Conservation (phyloP, 2,888 invertebrate genomes). For the Cremastobaeus sp. region DNA sequence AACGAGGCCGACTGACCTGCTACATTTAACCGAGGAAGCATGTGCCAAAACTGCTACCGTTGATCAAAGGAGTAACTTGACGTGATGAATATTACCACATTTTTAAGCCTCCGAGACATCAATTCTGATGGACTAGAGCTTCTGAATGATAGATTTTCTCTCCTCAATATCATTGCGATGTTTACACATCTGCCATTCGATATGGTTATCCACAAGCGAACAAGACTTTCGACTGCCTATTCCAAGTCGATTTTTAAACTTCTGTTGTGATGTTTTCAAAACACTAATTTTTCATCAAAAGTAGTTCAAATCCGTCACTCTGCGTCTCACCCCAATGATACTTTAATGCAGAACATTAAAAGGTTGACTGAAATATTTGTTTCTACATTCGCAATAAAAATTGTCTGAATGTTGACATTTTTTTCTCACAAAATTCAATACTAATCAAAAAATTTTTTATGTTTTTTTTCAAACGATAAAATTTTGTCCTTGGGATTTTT, state of each 20-base stretch:
- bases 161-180: conserved; percentile 30
- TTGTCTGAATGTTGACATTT: no score
- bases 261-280: conserved; percentile 28
- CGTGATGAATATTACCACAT: conserved; percentile 53
- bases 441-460: no score
- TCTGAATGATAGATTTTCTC: conserved; percentile 26
- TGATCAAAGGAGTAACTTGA: conserved; percentile 53
- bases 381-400: no score
- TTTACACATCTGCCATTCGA: conserved; percentile 51
- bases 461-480: no score
- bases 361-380: no score
- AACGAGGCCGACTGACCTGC: conserved; percentile 62
- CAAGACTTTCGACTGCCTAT: conserved; percentile 27
- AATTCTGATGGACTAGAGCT: conserved; percentile 41
- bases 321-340: neutral
- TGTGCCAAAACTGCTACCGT: conserved; percentile 50
- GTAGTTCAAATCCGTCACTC: conserved; percentile 15
- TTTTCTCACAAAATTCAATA: no score
- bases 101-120: conserved; percentile 48
- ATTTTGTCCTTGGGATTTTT: no score
- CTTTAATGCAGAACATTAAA: no score
- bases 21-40: conserved; percentile 51
- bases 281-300: conserved; percentile 17
- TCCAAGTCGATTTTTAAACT: no score
- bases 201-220: conserved; percentile 44